Evolutionary conservation across 2,888 invertebrate species (phyloP), one percentile per base, ranked within the genome.

Genomic region (Malthinus flaveolus): DNA sequence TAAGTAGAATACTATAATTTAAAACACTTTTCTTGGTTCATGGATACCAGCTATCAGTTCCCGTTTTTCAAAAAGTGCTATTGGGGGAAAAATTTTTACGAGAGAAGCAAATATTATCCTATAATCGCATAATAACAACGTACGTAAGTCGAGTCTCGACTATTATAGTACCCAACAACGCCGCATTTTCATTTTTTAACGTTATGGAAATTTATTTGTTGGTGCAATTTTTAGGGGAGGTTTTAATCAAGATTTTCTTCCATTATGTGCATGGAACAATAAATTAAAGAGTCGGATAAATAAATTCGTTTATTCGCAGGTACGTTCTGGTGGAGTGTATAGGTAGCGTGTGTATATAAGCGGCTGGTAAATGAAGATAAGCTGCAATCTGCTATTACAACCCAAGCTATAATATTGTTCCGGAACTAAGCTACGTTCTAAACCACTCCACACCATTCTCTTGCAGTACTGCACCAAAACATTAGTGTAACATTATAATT

Each of bases 291-390:
- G 39, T 13, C 39, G 5, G 39, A 42, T 42, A 55, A 58, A 53
- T 58, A 58, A 50, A 58, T 58, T 51, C 32, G 47, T 57, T 50
- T 55, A 55, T 59, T 59, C 52, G 56, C 56, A 59, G 50, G 54
- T 54, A 58, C 57, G 57, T 48, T 57, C 51, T 57, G 54, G 63
- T 63, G 44, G 47, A 54, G 59, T 51, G 48, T 23, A 23, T 23
- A 23, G 23, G 23, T 23, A 23, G 23, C 23, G 52, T 61, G 57
- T 66, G 66, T 48, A 62, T 57, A 66, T 57, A 61, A 59, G 59
- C 66, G 64, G 66, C 62, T 66, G 66, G 64, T 49, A 66, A 64
- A 61, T 56, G 57, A 51, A 66, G 66, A 66, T 66, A 66, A 65
- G 65, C 63, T 44, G 49, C 46, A 47, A 49, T 42, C 49, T 55